phyloP scores from a whole-genome alignment of 1,140 invertebrate genomes.

The Philaenus spumarius region DNA sequence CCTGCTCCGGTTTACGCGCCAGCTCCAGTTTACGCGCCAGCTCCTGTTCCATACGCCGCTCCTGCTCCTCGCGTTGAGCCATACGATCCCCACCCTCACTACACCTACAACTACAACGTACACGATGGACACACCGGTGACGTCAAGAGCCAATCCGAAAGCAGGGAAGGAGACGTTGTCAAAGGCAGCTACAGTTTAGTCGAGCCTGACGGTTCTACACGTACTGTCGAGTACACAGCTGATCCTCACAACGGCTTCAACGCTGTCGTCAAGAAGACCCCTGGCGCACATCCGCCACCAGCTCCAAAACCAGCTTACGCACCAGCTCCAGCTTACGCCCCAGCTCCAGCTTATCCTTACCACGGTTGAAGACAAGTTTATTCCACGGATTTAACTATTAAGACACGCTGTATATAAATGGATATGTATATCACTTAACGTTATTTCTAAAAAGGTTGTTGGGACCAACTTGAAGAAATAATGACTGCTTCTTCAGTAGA shows the following conservation, averaged over 20 bases:
- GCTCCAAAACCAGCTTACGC: background rate
- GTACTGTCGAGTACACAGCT: conserved; percentile 46
- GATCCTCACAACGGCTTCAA: conserved; percentile 29
- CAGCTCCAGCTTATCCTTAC: too few relatives aligned
- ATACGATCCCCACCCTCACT: conserved; percentile 44
- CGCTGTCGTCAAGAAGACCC: conserved; percentile 14
- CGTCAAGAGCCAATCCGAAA: conserved; percentile 43
- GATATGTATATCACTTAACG: too few relatives aligned
- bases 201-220: conserved; percentile 41
- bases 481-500: too few relatives aligned
- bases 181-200: conserved; percentile 15
- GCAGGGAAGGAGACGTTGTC: conserved; percentile 38
- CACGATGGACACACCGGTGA: conserved; percentile 46
- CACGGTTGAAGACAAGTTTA: background rate
- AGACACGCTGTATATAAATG: too few relatives aligned
- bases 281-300: conserved; percentile 15
- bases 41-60: background rate
- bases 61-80: conserved; percentile 42
- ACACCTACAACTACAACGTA: conserved; percentile 48
- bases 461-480: too few relatives aligned
- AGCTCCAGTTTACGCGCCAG: background rate
- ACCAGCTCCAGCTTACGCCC: background rate
- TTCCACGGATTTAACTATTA: too few relatives aligned
- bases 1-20: too few relatives aligned
- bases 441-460: too few relatives aligned